Evolutionary conservation across 2,888 invertebrate genomes (phyloP), one percentile per base, ranked within the genome.

Genomic region (Drosophila subsilvestris): DNA sequence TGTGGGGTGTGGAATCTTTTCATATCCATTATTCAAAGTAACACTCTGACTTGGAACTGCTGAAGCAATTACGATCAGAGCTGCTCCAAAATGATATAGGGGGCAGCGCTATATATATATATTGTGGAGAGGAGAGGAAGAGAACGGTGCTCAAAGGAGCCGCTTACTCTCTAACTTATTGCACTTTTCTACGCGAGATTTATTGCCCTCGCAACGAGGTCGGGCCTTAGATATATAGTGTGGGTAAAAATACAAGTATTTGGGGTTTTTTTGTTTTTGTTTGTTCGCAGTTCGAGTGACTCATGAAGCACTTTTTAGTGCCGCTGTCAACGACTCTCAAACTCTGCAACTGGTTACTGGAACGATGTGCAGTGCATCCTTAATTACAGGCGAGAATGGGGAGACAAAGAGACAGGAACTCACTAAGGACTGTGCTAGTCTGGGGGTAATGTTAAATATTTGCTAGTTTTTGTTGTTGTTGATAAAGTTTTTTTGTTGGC

Each of bases 301-400:
- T 85, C 85, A 85, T 63, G 47, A 51, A 51, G 58, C 55, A 59
- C 73, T 71, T 67, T 59, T 62, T 37, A 37, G 37, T n/a, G 17
- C 42, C 68, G 76, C 82, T 82, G 86, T 82, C 86, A 86, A 84
- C 82, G 87, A 82, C 85, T 80, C 67, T 80, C 73, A 61, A 37
- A 37, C 37, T n/a, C 37, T n/a, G 37, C 6, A n/a, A 67, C 51
- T 32, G 32, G 12, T 3, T 3, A 32, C 12, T 59, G 58, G 45
- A 66, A 58, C 71, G 80, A 82, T 85, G 85, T 85, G 85, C 80
- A 82, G 63, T 73, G 85, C 82, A 85, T 85, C 87, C 82, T 82
- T 86, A 85, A 85, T 85, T 80, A 76, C 70, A 62, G 45, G 29
- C 27, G 54, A 63, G 63, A 44, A 49, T 22, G 10, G 14, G 14